phyloP scores from a whole-genome alignment of 1,140 invertebrate genomes.

The Trissolcus basalis region DNA sequence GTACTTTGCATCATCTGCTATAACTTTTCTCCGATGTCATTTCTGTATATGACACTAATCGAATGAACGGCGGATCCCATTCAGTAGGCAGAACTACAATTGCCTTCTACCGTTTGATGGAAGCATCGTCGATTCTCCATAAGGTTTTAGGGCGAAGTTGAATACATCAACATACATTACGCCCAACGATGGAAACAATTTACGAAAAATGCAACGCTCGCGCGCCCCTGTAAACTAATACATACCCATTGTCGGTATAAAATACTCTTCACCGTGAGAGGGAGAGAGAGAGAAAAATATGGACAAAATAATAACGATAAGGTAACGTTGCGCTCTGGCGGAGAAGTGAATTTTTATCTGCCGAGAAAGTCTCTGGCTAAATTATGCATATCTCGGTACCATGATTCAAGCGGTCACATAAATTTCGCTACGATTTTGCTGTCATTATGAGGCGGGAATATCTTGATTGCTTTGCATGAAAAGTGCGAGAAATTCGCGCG shows the following conservation, averaged over 20 bases:
- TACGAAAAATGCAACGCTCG: constrained; percentile 39
- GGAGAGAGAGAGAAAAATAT: neutral
- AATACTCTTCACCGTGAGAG: constrained; percentile 16
- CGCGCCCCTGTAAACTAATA: constrained; percentile 30
- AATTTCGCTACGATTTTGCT: neutral
- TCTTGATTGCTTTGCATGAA: constrained; percentile 27
- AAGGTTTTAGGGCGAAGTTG: constrained; percentile 37
- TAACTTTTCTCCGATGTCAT: constrained; percentile 29
- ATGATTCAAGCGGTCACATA: constrained; percentile 2
- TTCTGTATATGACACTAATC: constrained; percentile 49
- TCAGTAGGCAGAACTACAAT: constrained; percentile 47
- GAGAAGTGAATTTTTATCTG: constrained; percentile 25
- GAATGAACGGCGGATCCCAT: constrained; percentile 41
- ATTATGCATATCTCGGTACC: constrained; percentile 2
- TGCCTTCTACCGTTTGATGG: constrained; percentile 44
- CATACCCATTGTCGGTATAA: constrained; percentile 46
- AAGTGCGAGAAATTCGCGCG: neutral
- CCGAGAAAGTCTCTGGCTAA: neutral
- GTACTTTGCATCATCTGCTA: constrained; percentile 3
- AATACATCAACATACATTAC: constrained; percentile 52
- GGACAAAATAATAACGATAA: constrained; percentile 25
- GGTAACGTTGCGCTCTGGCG: neutral
- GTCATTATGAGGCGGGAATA: neutral
- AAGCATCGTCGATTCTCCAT: constrained; percentile 37
- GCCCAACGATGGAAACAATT: constrained; percentile 34